Percentiles rank a stretch among this genome's conserved stretches.
phyloP scores from a whole-genome alignment of 2,113 vertebrate species.

The Casuarius casuarius region DNA sequence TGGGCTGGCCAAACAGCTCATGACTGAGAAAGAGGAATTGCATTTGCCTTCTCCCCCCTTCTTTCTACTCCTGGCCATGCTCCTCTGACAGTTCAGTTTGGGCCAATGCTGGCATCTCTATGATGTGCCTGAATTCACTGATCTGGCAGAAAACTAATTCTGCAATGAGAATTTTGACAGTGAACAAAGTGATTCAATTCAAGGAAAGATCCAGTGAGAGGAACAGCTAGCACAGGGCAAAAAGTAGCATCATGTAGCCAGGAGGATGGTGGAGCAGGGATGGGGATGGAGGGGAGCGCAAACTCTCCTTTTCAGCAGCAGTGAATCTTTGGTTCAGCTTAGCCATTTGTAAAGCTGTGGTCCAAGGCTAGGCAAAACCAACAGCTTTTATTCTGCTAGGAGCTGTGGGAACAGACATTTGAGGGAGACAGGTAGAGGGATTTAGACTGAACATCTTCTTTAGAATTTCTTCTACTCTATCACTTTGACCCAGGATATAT shows the following conservation, averaged over 20 bases:
- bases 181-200: background rate
- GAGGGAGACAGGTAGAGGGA: background rate
- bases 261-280: background rate
- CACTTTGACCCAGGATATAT: background rate
- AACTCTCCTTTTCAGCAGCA: background rate
- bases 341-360: background rate
- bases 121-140: rapidly evolving
- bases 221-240: background rate
- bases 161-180: background rate
- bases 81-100: background rate
- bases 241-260: background rate
- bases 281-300: background rate
- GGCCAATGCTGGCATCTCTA: background rate
- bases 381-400: rapidly evolving
- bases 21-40: background rate
- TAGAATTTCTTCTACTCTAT: background rate
- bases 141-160: background rate
- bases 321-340: background rate
- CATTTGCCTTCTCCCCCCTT: background rate
- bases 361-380: background rate
- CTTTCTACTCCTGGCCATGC: background rate
- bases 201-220: background rate
- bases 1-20: background rate
- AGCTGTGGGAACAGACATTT: background rate
- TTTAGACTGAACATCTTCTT: background rate